Conservation (phyloP, 2,113 vertebrate species). For the Istiophorus platypterus region DNA sequence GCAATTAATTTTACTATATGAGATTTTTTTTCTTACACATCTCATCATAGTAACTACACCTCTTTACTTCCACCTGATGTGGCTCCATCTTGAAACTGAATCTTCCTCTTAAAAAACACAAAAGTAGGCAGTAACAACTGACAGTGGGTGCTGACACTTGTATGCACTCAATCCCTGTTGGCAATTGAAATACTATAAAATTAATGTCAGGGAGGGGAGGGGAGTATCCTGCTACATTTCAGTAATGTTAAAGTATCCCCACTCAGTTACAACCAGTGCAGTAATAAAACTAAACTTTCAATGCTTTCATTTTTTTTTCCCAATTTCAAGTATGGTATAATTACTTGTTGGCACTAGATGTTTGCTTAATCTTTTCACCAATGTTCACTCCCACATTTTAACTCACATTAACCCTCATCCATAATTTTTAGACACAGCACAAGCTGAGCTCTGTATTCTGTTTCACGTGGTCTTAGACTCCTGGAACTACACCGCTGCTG, state of each 20-base stretch:
- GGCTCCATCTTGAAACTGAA: neutral
- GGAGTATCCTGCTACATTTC: neutral
- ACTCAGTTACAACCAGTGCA: neutral
- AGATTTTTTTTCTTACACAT: neutral
- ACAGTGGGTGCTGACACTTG: conserved; percentile 30
- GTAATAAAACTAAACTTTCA: neutral
- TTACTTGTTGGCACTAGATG: conserved; percentile 1
- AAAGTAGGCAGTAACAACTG: conserved; percentile 20
- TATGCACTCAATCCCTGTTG: conserved; percentile 32
- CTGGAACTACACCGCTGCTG: neutral
- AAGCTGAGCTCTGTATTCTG: conserved; percentile 12
- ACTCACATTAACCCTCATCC: conserved; percentile 7
- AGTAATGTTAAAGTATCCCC: neutral
- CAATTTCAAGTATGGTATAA: neutral
- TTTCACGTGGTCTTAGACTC: conserved; percentile 3
- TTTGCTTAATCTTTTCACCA: conserved; percentile 36
- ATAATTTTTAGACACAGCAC: neutral
- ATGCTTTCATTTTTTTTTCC: neutral
- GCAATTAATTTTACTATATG: neutral
- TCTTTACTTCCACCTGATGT: neutral
- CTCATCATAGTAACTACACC: neutral
- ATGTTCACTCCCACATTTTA: conserved; percentile 27
- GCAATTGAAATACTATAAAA: conserved; percentile 18
- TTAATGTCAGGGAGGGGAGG: neutral
- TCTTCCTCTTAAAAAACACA: neutral